Evolutionary conservation across 2,888 invertebrate genomes (phyloP).

Genomic region (Rhyacophila evoluta): DNA sequence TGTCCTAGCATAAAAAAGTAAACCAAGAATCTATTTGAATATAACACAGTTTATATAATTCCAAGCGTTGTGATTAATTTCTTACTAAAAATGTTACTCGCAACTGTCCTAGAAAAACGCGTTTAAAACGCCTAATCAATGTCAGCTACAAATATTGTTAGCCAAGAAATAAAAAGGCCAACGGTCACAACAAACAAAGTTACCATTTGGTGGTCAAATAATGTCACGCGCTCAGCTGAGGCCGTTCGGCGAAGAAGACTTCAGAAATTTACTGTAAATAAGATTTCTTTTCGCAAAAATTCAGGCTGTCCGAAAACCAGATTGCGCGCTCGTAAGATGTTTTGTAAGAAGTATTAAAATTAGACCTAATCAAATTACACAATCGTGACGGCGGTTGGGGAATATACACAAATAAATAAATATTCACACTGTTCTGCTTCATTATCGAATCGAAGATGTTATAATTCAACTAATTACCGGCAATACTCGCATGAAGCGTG

Average conservation of each 20-base stretch:
- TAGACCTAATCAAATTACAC: neutral
- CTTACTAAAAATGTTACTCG: neutral
- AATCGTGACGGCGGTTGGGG: neutral
- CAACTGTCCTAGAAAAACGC: neutral
- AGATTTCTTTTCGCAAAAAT: neutral
- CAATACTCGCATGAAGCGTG: neutral
- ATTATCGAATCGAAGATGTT: constrained; percentile 7
- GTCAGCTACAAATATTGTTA: neutral
- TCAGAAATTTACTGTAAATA: neutral
- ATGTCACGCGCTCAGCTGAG: constrained; percentile 1
- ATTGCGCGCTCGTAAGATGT: neutral
- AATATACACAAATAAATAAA: neutral
- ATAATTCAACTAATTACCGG: constrained; percentile 6
- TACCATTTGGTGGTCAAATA: constrained; percentile 8
- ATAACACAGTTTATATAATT: neutral
- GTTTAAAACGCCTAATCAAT: neutral
- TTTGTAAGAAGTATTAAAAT: neutral
- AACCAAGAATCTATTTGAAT: no score
- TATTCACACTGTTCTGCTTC: neutral
- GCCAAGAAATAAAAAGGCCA: constrained; percentile 6
- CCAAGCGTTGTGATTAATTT: neutral
- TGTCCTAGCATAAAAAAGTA: no score
- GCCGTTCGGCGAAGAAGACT: neutral
- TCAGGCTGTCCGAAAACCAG: neutral
- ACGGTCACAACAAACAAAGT: neutral